Conservation (phyloP, 2,113 vertebrate genomes). For the Meleagris gallopavo region DNA sequence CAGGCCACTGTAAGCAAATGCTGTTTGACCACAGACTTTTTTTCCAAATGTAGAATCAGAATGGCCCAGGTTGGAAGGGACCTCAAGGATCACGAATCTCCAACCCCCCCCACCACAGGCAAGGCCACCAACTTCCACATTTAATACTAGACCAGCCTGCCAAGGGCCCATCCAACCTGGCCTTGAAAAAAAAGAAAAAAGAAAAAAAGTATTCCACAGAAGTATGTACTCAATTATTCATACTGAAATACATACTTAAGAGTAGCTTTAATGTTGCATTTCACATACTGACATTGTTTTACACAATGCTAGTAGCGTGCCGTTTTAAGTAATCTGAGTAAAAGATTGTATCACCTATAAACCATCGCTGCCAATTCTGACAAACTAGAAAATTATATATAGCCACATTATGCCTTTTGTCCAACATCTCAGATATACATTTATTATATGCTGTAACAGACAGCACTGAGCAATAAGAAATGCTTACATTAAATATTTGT, state of each 20-base stretch:
- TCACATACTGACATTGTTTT: neutral
- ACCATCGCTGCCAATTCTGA: neutral
- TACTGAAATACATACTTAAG: neutral
- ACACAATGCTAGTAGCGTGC: neutral
- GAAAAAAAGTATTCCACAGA: neutral
- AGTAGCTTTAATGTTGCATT: neutral
- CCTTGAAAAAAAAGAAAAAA: no score
- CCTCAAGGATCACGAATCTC: no score
- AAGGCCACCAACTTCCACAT: no score
- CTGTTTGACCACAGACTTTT: neutral
- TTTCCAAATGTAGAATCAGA: neutral
- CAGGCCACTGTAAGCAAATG: neutral
- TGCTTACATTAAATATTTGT: neutral
- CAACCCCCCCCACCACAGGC: no score
- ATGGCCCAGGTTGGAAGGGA: no score
- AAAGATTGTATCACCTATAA: neutral
- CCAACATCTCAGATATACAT: neutral
- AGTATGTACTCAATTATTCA: fast-evolving
- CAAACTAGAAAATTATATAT: neutral
- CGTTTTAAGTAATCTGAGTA: neutral
- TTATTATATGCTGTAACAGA: neutral
- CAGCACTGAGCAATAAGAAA: neutral
- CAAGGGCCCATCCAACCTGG: no score
- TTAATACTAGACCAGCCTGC: no score
- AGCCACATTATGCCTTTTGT: neutral